phyloP scores from a whole-genome alignment of 2,888 invertebrate species.

The Sisyra nigra region DNA sequence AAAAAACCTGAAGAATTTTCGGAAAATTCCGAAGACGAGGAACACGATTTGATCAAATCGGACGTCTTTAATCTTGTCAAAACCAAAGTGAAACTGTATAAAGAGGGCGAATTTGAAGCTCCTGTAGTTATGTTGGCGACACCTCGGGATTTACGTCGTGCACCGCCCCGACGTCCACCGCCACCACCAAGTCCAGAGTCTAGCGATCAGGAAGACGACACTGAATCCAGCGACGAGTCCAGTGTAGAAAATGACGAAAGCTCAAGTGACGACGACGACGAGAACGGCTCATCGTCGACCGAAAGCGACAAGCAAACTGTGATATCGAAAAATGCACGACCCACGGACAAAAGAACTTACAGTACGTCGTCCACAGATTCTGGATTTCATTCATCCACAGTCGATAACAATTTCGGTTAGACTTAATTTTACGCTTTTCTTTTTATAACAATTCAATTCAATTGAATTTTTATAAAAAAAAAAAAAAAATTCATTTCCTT shows the following conservation, averaged over 20 bases:
- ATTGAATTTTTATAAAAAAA: too few species aligned
- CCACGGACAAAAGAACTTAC: constrained; percentile 31
- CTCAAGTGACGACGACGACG: constrained; percentile 17
- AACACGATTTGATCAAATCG: constrained; percentile 1
- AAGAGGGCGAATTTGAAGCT: constrained; percentile 9
- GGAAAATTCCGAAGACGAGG: too few species aligned
- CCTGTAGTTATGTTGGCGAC: constrained; percentile 7
- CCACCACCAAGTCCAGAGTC: constrained; percentile 14
- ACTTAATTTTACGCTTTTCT: constrained; percentile 16
- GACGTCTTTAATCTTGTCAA: constrained; percentile 9
- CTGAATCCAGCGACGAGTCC: constrained; percentile 17
- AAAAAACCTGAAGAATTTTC: too few species aligned
- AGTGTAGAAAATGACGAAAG: constrained; percentile 22
- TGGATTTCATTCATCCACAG: constrained; percentile 55
- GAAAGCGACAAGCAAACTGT: constrained; percentile 22
- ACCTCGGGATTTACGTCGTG: constrained; percentile 6
- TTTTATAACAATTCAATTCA: not conserved
- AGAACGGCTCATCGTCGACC: constrained; percentile 23
- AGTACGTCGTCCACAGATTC: constrained; percentile 74
- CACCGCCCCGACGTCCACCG: constrained; percentile 3
- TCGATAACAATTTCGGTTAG: constrained; percentile 42
- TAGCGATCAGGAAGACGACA: constrained; percentile 20
- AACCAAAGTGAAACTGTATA: constrained; percentile 7
- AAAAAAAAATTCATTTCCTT: too few species aligned
- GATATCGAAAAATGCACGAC: constrained; percentile 31